Base-by-base conservation (phyloP, 2,113 vertebrate genomes). In the Heliornis fulica region DNA sequence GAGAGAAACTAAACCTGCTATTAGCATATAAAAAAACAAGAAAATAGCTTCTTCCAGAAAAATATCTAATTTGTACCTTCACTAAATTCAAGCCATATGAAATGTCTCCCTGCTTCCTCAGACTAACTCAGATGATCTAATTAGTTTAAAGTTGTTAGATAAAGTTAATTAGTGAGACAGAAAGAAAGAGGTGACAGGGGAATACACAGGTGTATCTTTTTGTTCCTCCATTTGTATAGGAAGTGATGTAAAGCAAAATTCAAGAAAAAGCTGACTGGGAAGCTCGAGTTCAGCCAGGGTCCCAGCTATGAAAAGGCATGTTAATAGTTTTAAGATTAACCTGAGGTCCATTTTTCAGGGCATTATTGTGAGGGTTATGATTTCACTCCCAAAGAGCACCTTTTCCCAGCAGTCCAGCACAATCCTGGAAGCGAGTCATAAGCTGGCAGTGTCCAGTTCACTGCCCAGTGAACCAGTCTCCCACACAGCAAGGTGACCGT, bases 21-120 rank as follows among this genome's bases (percentile, higher is more conserved):
- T 53, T 9, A 86, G 29, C 12, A 21, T 15, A 80, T 1, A 1
- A 83, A 88, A 79, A 83, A 83, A n/a, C 41, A 93, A n/a, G 22
- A 80, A 90, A 93, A 83, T 10, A 45, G 10, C 25, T 80, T 86
- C 68, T 69, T 25, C 70, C 45, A 70, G 48, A 94, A 89, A 88
- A 92, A 80, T 19, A 95, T 7, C 53, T 28, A 45, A 34, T 90
- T 91, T 77, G 16, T 83, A 50, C 46, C n/a, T 75, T 87, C 75
- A 77, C 29, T 65, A 71, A 85, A 61, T 83, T 83, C n/a, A 72
- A 48, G 2, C 1, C 21, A 20, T 72, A 61, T 64, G 38, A 90
- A 92, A 90, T 4, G 0, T 61, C 28, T 85, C 45, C 40, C 53
- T 85, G 31, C 63, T 70, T 90, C 41, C 51, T 41, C 76, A 86